phyloP scores from a whole-genome alignment of 1,140 invertebrate species.

The Pogonognathellus flavescens region DNA sequence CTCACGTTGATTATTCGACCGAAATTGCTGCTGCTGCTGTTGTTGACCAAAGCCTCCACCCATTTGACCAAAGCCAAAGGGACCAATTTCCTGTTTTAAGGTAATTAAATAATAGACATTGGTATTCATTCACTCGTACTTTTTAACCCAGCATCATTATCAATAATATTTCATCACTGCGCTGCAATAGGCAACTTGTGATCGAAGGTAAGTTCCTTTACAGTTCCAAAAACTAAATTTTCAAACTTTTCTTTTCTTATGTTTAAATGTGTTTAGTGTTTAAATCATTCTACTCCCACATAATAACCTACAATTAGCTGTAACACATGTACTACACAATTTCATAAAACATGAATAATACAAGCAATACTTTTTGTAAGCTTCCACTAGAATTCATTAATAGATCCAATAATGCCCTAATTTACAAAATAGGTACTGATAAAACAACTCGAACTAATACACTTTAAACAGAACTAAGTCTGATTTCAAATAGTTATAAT shows the following conservation, averaged over 20 bases:
- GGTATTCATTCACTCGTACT: constrained; percentile 12
- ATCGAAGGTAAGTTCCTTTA: not conserved
- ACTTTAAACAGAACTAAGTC: no score
- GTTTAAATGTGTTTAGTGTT: no score
- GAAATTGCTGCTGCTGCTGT: constrained; percentile 49
- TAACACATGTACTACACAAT: no score
- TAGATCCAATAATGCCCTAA: no score
- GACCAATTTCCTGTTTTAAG: constrained; percentile 62
- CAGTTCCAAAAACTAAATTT: not conserved
- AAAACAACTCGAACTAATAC: no score
- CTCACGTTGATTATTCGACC: constrained; percentile 58
- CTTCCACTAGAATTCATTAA: no score
- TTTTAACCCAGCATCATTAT: not conserved
- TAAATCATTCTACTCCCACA: no score
- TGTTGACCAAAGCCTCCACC: constrained; percentile 56
- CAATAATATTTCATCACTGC: not conserved
- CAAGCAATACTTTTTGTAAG: no score
- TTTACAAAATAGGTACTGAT: no score
- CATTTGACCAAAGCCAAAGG: constrained; percentile 64
- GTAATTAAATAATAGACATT: constrained; percentile 27
- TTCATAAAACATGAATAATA: no score
- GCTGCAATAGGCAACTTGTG: not conserved
- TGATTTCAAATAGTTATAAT: no score
- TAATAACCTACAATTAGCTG: no score
- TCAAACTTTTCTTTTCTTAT: not conserved